These are phyloP conservation scores for Enteromius mattozi DNA, from an alignment of 2,797 vertebrate species.

Conservation along the genomic window DNA sequence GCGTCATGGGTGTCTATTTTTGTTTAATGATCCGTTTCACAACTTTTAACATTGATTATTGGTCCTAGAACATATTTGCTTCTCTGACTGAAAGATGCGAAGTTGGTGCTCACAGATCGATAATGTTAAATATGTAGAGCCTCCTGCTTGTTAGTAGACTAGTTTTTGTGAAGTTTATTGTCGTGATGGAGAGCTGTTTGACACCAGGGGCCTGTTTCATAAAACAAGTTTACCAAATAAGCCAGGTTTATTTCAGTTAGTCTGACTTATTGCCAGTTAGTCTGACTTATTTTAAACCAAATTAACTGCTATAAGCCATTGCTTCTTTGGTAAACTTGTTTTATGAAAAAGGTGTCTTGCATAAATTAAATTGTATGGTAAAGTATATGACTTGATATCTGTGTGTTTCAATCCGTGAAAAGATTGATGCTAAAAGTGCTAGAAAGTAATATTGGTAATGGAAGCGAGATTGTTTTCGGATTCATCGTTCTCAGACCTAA, in stretches of 20 bases:
- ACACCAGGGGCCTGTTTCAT: background rate
- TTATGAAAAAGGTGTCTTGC: background rate
- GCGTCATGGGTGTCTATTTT: conserved; percentile 70
- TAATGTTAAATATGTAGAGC: background rate
- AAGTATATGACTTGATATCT: background rate
- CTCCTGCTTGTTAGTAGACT: background rate
- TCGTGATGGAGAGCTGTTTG: background rate
- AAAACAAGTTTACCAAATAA: no score
- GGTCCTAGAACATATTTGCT: background rate
- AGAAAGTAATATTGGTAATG: background rate
- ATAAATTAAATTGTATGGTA: background rate
- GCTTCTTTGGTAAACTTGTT: no score
- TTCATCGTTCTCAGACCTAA: background rate
- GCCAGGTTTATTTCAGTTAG: no score
- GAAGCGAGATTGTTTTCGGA: background rate
- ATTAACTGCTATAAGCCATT: no score
- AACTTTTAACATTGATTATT: conserved; percentile 7
- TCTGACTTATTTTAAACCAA: no score
- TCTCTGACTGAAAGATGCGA: background rate
- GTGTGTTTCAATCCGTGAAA: background rate
- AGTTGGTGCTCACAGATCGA: background rate
- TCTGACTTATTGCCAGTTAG: no score
- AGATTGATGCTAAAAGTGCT: background rate
- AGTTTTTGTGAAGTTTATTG: background rate
- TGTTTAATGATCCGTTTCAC: conserved; percentile 58